Evolutionary conservation across 1,140 invertebrate genomes (phyloP).

Genomic region (Aradophagus sp.): DNA sequence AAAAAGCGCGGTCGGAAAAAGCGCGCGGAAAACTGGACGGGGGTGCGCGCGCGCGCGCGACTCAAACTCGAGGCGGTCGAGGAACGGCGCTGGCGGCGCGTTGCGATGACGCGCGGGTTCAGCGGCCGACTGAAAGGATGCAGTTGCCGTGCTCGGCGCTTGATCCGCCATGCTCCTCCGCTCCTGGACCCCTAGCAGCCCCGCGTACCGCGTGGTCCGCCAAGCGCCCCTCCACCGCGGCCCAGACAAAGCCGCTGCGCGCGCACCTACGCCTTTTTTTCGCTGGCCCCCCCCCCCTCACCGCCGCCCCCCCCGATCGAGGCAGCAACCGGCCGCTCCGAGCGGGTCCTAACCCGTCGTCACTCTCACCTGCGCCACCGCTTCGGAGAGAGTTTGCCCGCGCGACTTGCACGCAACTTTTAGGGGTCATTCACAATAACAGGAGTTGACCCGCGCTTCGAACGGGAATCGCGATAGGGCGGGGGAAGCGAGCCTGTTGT

Average conservation of each 20-base stretch:
- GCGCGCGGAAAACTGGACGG: no score
- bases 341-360: conserved; percentile 41
- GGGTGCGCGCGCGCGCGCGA: no score
- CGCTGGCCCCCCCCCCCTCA: conserved; percentile 58
- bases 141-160: conserved; percentile 64
- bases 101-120: conserved; percentile 71
- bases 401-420: no score
- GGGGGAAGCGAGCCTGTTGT: no score
- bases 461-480: no score
- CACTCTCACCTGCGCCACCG: conserved; percentile 47
- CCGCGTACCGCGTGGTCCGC: conserved; percentile 60
- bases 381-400: conserved; percentile 20
- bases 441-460: no score
- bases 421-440: no score
- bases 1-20: no score
- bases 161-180: conserved; percentile 71
- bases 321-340: conserved; percentile 31
- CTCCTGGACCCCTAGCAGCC: conserved; percentile 68
- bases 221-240: conserved; percentile 50
- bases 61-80: conserved; percentile 1
- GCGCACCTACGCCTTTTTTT: conserved; percentile 71
- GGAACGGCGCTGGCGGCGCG: conserved; percentile 12
- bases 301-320: conserved; percentile 24
- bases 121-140: conserved; percentile 75
- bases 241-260: conserved; percentile 74